Percentiles rank a stretch among this genome's conserved stretches.
These are phyloP conservation scores for Neosalanx taihuensis DNA, from an alignment of 2,797 vertebrate species.

Conservation along the genomic window DNA sequence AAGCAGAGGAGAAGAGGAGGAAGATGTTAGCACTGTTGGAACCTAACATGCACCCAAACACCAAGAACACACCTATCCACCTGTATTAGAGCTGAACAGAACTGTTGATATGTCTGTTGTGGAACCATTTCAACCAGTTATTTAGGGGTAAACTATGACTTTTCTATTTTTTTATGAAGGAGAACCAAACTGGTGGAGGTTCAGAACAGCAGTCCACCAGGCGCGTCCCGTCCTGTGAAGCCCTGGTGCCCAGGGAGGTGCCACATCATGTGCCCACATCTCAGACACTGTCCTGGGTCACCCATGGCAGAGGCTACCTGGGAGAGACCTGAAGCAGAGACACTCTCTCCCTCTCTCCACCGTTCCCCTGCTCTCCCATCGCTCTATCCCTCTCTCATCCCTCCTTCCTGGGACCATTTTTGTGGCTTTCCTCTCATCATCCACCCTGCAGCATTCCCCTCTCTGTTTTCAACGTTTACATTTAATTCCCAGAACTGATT, in stretches of 20 bases:
- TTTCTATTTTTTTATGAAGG: too few species aligned
- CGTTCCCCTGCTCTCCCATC: constrained; percentile 46
- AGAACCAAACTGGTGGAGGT: too few species aligned
- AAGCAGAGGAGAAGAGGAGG: constrained; percentile 68
- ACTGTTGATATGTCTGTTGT: too few species aligned
- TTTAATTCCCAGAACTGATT: constrained; percentile 47
- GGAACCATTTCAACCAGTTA: too few species aligned
- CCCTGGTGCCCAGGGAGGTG: too few species aligned
- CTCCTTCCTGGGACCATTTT: constrained; percentile 1
- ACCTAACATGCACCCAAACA: constrained; percentile 56
- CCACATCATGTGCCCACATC: too few species aligned
- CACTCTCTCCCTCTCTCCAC: constrained; percentile 50
- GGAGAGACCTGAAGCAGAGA: constrained; percentile 37
- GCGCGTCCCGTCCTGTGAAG: too few species aligned
- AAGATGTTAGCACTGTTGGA: constrained; percentile 67
- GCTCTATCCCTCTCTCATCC: constrained; percentile 59
- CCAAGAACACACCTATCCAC: constrained; percentile 42
- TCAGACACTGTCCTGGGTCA: constrained; percentile 68
- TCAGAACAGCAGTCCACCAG: too few species aligned
- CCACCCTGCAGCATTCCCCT: constrained; percentile 46
- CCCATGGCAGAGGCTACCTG: not conserved
- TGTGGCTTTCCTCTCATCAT: constrained; percentile 41
- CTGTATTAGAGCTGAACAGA: constrained; percentile 39
- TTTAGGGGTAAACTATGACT: too few species aligned
- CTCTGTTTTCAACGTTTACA: constrained; percentile 11